These are phyloP conservation scores for Atta cephalotes DNA, from an alignment of 1,140 invertebrate genomes.

Conservation along the genomic window DNA sequence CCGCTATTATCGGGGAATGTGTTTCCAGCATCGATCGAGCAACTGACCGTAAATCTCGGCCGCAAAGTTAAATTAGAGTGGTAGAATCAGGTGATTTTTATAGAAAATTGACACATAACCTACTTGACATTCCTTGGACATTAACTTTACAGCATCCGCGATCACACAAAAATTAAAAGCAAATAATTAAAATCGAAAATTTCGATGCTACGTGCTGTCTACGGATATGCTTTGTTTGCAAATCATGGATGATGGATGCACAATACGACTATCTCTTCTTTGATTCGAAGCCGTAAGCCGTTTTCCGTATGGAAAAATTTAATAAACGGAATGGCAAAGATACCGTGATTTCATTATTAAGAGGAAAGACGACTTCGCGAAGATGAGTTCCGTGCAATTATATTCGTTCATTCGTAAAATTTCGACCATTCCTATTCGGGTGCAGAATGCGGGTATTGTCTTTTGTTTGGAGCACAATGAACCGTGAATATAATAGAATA, in stretches of 20 bases:
- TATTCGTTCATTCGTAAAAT: slow-evolving; percentile 67
- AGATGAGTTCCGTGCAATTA: slow-evolving; percentile 61
- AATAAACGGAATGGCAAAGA: background rate
- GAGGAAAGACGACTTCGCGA: background rate
- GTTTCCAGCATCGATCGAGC: slow-evolving; percentile 33
- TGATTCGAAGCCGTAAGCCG: background rate
- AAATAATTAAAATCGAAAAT: slow-evolving; percentile 8
- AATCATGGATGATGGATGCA: background rate
- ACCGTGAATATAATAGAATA: slow-evolving; percentile 56
- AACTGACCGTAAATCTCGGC: slow-evolving; percentile 52
- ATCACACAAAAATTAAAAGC: background rate
- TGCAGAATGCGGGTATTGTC: slow-evolving; percentile 55
- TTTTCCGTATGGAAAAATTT: background rate
- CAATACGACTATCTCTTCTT: background rate
- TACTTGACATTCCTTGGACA: slow-evolving; percentile 16
- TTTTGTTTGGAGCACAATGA: slow-evolving; percentile 75
- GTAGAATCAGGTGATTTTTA: slow-evolving; percentile 11
- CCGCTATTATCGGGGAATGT: slow-evolving; percentile 47
- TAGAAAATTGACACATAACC: slow-evolving; percentile 29
- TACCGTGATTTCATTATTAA: slow-evolving; percentile 50
- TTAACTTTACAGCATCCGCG: no score
- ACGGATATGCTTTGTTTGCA: background rate
- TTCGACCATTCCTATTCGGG: slow-evolving; percentile 35
- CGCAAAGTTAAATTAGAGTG: slow-evolving; percentile 16
- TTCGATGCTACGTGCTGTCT: background rate